Evolutionary conservation across 2,888 invertebrate genomes (phyloP).

Genomic region (Watsonalla cultraria): DNA sequence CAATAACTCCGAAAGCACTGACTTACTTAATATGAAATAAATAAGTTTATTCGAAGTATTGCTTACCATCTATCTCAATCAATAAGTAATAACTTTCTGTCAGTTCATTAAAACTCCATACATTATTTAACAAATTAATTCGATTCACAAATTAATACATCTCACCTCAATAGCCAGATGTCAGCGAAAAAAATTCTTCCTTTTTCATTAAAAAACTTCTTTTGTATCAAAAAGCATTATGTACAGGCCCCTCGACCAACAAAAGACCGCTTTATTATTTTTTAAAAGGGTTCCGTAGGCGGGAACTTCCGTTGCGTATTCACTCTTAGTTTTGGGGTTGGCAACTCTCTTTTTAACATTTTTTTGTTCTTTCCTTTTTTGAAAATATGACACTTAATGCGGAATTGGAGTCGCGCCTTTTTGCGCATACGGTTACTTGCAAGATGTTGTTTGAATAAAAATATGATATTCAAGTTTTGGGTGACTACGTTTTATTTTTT

Average conservation of each 20-base stretch:
- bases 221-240: constrained; percentile 33
- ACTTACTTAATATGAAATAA: too few species aligned
- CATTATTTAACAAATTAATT: not conserved
- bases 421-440: constrained; percentile 17
- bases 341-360: constrained; percentile 23
- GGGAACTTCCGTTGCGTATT: constrained; percentile 40
- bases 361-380: constrained; percentile 26
- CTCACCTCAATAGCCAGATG: constrained; percentile 1
- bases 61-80: too few species aligned
- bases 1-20: too few species aligned
- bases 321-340: constrained; percentile 38
- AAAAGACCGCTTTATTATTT: constrained; percentile 38
- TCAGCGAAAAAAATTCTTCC: constrained; percentile 10
- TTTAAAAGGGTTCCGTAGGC: constrained; percentile 55
- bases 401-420: constrained; percentile 17
- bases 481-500: too few species aligned
- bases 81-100: too few species aligned
- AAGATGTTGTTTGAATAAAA: not conserved
- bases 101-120: not conserved
- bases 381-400: constrained; percentile 40
- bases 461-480: too few species aligned
- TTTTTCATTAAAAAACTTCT: constrained; percentile 25
- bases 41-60: too few species aligned
- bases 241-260: constrained; percentile 18
- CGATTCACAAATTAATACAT: not conserved